Evolutionary conservation across 1,140 invertebrate genomes (phyloP), one percentile per base, ranked within the genome.

Genomic region (Drosophila mojavensis): DNA sequence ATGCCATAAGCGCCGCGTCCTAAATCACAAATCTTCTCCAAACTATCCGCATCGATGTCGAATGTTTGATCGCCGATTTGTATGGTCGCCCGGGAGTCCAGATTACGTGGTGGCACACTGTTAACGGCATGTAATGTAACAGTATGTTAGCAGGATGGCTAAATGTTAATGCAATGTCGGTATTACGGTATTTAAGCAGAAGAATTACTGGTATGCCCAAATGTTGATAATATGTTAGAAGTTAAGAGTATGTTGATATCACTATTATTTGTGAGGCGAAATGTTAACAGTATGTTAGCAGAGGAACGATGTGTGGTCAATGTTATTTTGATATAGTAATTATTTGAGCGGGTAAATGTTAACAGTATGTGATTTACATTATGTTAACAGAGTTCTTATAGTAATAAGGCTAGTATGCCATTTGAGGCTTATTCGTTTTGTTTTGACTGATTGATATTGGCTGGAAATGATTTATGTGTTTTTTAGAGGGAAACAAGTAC

Each of bases 1-100:
- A 98, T 96, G 4, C 98, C 98, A 94, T 99, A 99, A 11, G 98
- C 98, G 10, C 98, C 98, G 75, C 97, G 95, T 4, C 98, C 98
- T 70, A 99, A 94, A 92, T 98, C 97, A 90, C 96, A 96, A 61
- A 97, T 95, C 92, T 95, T 96, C 83, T 96, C 96, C 78, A 97
- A 93, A 92, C 97, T 97, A 94, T 97, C 97, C n/a, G 97, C 97
- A 93, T 97, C 97, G 13, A 99, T 97, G 77, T 96, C 96, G 92
- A 98, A 97, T 36, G 96, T 97, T 85, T 96, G 95, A 50, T 97
- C 96, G 50, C 94, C 96, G 79, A 98, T 96, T 68, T 96, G 97
- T 65, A 98, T 97, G 53, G 96, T 97, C 45, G 97, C 97, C 69
- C 95, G 94, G 81, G 96, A 97, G 82, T 98, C 97, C 72, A 98